These are phyloP conservation scores for Cottus gobio DNA, from an alignment of 2,113 vertebrate species.

Conservation along the genomic window DNA sequence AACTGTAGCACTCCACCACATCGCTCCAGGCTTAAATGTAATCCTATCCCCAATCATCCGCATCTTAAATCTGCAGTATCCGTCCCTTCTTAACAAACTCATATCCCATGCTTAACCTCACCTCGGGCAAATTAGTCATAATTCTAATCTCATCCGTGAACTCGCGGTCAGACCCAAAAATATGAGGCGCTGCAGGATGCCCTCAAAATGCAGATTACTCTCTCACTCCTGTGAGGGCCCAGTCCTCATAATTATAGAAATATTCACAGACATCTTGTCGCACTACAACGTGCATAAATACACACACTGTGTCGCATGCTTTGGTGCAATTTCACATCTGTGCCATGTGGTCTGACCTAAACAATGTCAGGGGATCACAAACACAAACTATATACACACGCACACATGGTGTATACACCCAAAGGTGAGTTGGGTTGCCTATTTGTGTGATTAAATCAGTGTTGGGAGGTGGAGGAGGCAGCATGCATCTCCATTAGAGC, in stretches of 20 bases:
- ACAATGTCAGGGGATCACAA: constrained; percentile 5
- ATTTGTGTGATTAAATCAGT: constrained; percentile 75
- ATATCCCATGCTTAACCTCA: constrained; percentile 10
- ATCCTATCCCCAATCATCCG: not conserved
- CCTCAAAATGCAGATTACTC: not conserved
- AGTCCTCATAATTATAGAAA: constrained; percentile 1
- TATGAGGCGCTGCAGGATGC: not conserved
- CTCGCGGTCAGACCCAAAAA: constrained; percentile 25
- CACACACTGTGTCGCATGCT: constrained; percentile 28
- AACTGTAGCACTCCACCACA: not conserved
- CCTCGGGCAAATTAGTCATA: constrained; percentile 21
- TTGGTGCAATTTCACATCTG: constrained; percentile 35
- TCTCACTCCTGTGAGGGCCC: not conserved
- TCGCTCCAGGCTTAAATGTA: constrained; percentile 1
- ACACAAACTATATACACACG: not conserved
- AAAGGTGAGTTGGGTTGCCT: constrained; percentile 41
- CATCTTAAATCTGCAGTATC: not conserved
- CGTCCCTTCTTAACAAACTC: not conserved
- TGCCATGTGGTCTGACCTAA: constrained; percentile 25
- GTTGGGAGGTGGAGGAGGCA: constrained; percentile 54
- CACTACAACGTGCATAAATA: constrained; percentile 4
- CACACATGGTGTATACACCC: constrained; percentile 4
- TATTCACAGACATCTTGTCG: not conserved
- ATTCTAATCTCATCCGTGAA: constrained; percentile 42
- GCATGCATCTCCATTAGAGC: constrained; percentile 62